These are phyloP conservation scores for Trachymyrmex septentrionalis DNA, from an alignment of 1,140 invertebrate species.

Conservation along the genomic window DNA sequence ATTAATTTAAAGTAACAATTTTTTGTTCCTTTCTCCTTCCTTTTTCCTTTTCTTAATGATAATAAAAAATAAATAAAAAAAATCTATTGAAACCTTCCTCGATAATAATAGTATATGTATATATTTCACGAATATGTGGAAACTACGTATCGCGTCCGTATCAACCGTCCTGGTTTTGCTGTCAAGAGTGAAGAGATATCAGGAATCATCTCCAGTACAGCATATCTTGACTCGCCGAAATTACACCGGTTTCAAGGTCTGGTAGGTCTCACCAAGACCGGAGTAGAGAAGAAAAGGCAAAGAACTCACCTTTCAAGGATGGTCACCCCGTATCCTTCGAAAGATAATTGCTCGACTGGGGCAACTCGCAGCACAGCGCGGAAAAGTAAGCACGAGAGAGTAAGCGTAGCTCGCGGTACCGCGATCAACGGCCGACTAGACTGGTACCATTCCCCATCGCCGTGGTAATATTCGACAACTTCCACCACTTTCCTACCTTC, in stretches of 20 bases:
- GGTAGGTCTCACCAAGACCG: background rate
- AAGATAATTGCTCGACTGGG: slow-evolving; percentile 25
- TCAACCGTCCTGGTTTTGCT: background rate
- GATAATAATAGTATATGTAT: background rate
- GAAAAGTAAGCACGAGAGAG: background rate
- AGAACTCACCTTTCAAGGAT: slow-evolving; percentile 60
- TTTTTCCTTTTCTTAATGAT: background rate
- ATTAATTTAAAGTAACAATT: background rate
- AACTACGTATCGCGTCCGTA: background rate
- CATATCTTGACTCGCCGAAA: background rate
- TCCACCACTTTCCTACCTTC: slow-evolving; percentile 81
- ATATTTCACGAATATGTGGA: background rate
- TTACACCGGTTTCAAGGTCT: background rate
- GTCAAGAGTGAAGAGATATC: background rate
- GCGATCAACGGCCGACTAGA: slow-evolving; percentile 84
- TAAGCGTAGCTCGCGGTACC: slow-evolving; percentile 80
- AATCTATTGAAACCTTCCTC: background rate
- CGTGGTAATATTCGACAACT: slow-evolving; percentile 85
- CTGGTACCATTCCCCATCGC: slow-evolving; percentile 84
- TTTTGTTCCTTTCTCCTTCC: background rate
- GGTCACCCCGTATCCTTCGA: slow-evolving; percentile 60
- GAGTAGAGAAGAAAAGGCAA: background rate
- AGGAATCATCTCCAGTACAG: background rate
- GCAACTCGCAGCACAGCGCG: slow-evolving; percentile 3
- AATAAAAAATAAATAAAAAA: background rate